phyloP scores from a whole-genome alignment of 2,888 invertebrate genomes.

The Eustalomyia histrio region DNA sequence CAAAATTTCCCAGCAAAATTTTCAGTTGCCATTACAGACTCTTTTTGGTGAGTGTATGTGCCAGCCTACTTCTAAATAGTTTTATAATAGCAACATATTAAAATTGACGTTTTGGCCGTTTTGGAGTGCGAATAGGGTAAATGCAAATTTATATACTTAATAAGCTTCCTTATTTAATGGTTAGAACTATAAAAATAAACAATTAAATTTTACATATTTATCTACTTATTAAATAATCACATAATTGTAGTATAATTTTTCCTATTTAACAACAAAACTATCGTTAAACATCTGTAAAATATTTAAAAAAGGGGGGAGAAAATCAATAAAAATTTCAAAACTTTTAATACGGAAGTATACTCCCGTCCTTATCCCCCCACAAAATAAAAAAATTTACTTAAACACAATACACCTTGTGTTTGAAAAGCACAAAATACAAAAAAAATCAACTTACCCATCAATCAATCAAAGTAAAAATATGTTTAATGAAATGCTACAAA shows the following conservation, averaged over 20 bases:
- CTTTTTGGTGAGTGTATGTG: too few relatives aligned
- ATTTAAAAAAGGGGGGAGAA: not conserved
- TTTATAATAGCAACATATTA: too few relatives aligned
- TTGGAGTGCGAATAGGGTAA: too few relatives aligned
- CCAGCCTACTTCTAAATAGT: too few relatives aligned
- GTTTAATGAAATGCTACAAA: conserved; percentile 71
- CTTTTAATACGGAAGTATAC: conserved; percentile 52
- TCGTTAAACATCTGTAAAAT: conserved; percentile 58
- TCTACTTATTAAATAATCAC: too few relatives aligned
- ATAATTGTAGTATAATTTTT: not conserved
- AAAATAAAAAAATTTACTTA: not conserved
- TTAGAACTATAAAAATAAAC: too few relatives aligned
- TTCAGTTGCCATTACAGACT: too few relatives aligned
- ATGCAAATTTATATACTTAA: too few relatives aligned
- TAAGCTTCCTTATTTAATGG: too few relatives aligned
- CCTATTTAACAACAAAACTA: conserved; percentile 13
- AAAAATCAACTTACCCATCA: conserved; percentile 55
- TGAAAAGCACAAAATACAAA: conserved; percentile 1
- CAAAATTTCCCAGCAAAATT: too few relatives aligned
- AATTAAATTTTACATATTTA: too few relatives aligned
- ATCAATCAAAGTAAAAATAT: conserved; percentile 58
- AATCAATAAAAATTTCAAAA: conserved; percentile 44
- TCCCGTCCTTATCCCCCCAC: conserved; percentile 15
- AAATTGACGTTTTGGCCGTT: too few relatives aligned
- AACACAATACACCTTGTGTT: conserved; percentile 6